Evolutionary conservation across 2,113 vertebrate genomes (phyloP), one percentile per base, ranked within the genome.

Genomic region (Platysternon megacephalum): DNA sequence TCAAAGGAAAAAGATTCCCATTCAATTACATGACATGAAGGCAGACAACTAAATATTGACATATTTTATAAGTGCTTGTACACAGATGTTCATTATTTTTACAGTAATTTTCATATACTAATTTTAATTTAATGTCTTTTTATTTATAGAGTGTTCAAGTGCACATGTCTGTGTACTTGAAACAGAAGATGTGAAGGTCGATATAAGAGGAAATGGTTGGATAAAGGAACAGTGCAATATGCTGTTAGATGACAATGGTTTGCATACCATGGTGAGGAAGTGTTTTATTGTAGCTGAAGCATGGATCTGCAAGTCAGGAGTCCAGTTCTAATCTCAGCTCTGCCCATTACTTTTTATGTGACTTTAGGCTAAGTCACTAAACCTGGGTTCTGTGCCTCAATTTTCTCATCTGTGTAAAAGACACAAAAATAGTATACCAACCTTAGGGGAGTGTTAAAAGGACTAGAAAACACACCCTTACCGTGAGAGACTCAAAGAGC

Each of bases 341-440:
- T 86, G 48, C 84, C 80, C 35, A 65, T 42, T 6, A 35, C 3
- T 28, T 80, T 94, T 95, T 83, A 58, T 58, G 8, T 26, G 32
- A 9, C 48, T 85, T 7, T 85, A 91, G 39, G 89, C 49, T 53
- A 92, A 91, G 49, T 6, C 32, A 65, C 32, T 65, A 93, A 89
- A 95, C 95, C 86, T 42, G 51, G 89, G 76, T 53, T 19, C 44
- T 82, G 49, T 91, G 83, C 86, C 46, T 95, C 85, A 51, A 42
- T 94, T 95, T 97, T 52, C 83, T 78, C 84, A 32, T 93, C 90
- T 94, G 17, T 42, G 85, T 85, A 92, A 89, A 49, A 88, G 87
- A 86, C 79, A 76, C 4, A 86, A 95, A 96, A 96, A 97, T 89
- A 86, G 84, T 84, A 88, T 89, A 92, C 90, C 92, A 86, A 26